phyloP scores from a whole-genome alignment of 1,140 invertebrate species.

The Pogonomyrmex californicus region DNA sequence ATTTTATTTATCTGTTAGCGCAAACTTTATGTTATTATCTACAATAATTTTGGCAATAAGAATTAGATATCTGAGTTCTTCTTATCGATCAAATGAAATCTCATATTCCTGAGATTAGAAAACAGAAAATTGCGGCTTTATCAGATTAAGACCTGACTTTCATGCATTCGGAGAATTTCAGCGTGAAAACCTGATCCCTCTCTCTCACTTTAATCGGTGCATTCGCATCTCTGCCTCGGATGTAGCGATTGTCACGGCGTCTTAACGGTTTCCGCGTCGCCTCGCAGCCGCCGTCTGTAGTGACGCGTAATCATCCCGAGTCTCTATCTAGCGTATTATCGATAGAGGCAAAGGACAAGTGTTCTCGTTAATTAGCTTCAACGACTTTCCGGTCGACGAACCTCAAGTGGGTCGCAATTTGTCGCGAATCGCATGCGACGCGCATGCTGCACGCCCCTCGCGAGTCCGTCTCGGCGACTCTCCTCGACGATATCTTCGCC shows the following conservation, averaged over 20 bases:
- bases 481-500: background rate
- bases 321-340: conserved; percentile 31
- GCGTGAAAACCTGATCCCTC: background rate
- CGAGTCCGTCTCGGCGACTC: background rate
- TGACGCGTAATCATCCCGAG: conserved; percentile 29
- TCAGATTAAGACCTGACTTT: conserved; percentile 2
- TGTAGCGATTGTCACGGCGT: conserved; percentile 16
- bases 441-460: background rate
- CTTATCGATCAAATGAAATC: background rate
- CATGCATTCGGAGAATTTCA: conserved; percentile 17
- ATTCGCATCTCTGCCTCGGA: background rate
- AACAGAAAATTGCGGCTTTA: conserved; percentile 12
- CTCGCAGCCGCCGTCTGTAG: background rate
- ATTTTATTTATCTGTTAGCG: background rate
- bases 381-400: conserved; percentile 54
- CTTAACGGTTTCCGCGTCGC: conserved; percentile 29
- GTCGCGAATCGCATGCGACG: conserved; percentile 33
- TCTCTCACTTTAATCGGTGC: conserved; percentile 37
- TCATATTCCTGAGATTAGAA: background rate
- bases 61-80: background rate
- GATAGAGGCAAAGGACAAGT: conserved; percentile 33
- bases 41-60: background rate
- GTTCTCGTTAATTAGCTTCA: conserved; percentile 41
- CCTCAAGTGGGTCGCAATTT: conserved; percentile 25
- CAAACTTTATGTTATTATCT: background rate